Evolutionary conservation across 37 sponge, comb jelly and placozoan species (phyloP), one percentile per base, ranked within the genome.

Genomic region (Diacarnus erythraeanus): DNA sequence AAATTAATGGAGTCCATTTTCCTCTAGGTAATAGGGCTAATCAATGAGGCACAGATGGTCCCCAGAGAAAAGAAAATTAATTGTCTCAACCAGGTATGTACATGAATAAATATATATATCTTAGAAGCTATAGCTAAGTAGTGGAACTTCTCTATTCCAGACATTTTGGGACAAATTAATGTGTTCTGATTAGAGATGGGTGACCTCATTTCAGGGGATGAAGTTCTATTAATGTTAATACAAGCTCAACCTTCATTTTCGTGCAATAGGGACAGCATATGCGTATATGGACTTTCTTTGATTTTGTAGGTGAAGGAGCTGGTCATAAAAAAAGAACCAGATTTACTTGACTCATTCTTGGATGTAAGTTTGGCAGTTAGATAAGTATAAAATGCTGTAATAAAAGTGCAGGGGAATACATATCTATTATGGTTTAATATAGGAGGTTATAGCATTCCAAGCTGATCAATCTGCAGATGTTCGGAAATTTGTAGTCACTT

Each of bases 361-460:
- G 96, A 95, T 44, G 96, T 92, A 38, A 64, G 89, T 38, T 8
- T 40, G 3, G 5, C 29, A 21, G 73, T 18, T n/a, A n/a, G 21
- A 41, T 33, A 33, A 31, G 4, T 31, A 67, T 2, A 5, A 21
- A 21, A 26, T 31, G 35, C 37, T 17, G 17, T 17, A 10, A 20
- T 25, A 60, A 12, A 15, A 12, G 64, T 63, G 64, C 6, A 12
- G 18, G 18, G 4, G 31, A 63, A 27, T 12, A 23, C 26, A 63
- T 63, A 20, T 12, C 18, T 63, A 27, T 23, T 15, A 63, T 20
- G 64, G 20, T 23, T 23, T 23, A 60, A 1, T 84, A 8, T 56
- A 95, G 95, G 98, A 97, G 69, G 88, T 97, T 26, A 79, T 94
- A 39, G 93, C 94, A 23, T 94, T 94, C 59, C 91, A 89, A 37